Evolutionary conservation across 2,113 vertebrate species (phyloP).

Genomic region (Corvus hawaiiensis): DNA sequence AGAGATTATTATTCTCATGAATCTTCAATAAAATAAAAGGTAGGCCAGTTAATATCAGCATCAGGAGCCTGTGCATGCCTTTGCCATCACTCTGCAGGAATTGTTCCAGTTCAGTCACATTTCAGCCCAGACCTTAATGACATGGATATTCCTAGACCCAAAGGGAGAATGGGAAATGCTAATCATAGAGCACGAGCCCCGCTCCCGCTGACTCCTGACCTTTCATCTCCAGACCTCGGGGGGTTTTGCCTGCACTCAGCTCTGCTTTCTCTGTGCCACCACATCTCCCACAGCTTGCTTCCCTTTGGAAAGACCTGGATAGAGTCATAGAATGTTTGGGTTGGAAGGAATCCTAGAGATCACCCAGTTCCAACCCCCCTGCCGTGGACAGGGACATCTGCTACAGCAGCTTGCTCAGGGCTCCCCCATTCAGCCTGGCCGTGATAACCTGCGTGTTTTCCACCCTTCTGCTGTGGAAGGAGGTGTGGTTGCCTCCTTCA

Average conservation of each 20-base stretch:
- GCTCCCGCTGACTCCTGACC: background rate
- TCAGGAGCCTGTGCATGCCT: background rate
- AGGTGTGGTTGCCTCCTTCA: background rate
- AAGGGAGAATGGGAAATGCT: background rate
- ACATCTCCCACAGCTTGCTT: background rate
- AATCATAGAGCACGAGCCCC: accelerated
- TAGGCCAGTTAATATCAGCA: background rate
- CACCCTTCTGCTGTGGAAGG: background rate
- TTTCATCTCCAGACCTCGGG: background rate
- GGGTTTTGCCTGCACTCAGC: background rate
- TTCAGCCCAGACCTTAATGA: background rate
- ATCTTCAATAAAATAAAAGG: background rate
- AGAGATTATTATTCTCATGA: background rate
- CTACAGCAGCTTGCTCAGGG: background rate
- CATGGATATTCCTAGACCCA: background rate
- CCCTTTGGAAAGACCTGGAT: background rate
- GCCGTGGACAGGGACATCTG: background rate
- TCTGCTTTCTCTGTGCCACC: background rate
- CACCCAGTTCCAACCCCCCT: background rate
- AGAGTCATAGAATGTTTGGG: background rate
- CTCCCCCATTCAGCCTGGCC: background rate
- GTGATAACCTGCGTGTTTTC: background rate
- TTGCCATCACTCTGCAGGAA: background rate
- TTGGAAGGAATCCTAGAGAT: background rate
- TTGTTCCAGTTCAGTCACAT: background rate